Evolutionary conservation across 53 echinoderm and acorn worm species (phyloP).

Genomic region (Glandiceps talaboti): DNA sequence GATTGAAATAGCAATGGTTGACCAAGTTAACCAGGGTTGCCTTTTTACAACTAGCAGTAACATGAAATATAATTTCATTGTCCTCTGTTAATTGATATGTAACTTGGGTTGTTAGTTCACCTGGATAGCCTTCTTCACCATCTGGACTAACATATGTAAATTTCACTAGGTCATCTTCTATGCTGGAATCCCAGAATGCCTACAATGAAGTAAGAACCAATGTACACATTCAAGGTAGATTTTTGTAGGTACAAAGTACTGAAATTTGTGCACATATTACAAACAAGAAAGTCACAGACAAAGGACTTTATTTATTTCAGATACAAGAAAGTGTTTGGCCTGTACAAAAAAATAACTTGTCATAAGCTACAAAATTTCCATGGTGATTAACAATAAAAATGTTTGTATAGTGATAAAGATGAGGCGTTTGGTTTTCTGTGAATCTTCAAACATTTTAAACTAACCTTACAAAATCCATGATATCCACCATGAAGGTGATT

Average conservation of each 20-base stretch:
- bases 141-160: slow-evolving; percentile 58
- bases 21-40: slow-evolving; percentile 72
- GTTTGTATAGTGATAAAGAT: too few species aligned
- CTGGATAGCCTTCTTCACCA: slow-evolving; percentile 82
- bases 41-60: slow-evolving; percentile 50
- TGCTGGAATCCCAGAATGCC: slow-evolving; percentile 37
- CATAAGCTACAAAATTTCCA: too few species aligned
- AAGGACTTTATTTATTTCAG: too few species aligned
- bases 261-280: too few species aligned
- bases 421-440: too few species aligned
- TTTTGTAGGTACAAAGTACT: too few species aligned
- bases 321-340: too few species aligned
- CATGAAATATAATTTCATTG: slow-evolving; percentile 38
- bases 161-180: slow-evolving; percentile 35
- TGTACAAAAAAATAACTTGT: too few species aligned
- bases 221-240: too few species aligned
- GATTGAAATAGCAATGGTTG: slow-evolving; percentile 91
- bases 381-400: too few species aligned
- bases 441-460: too few species aligned
- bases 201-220: background rate
- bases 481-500: slow-evolving; percentile 80
- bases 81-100: slow-evolving; percentile 60
- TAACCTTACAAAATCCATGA: slow-evolving; percentile 54
- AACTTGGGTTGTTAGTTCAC: slow-evolving; percentile 44
- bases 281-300: too few species aligned